A percentile compares a stretch with the other conserved stretches of the same genome.
These are phyloP conservation scores for Invenusta paracnida DNA, from an alignment of 2,888 invertebrate species.

Conservation along the genomic window DNA sequence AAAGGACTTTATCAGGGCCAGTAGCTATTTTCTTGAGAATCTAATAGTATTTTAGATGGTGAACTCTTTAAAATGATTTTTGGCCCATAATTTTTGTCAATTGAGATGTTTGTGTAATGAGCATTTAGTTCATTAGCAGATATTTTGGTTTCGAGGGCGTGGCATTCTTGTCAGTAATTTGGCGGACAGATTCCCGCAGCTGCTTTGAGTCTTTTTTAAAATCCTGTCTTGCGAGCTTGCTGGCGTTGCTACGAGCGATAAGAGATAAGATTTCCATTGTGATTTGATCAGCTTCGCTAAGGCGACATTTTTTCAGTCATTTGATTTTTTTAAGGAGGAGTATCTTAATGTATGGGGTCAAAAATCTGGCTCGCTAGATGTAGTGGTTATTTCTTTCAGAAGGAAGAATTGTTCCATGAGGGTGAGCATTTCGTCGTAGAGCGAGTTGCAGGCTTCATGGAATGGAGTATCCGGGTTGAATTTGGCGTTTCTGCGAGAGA, in stretches of 20 bases:
- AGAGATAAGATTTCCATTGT: not conserved
- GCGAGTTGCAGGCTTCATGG: not conserved
- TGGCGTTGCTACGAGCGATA: not conserved
- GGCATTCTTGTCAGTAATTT: not conserved
- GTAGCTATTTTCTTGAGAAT: not conserved
- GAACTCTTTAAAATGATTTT: not conserved
- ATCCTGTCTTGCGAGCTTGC: not conserved
- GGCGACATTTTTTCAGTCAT: not conserved
- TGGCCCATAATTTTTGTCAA: not conserved
- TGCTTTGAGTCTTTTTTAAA: not conserved
- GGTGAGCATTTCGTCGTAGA: not conserved
- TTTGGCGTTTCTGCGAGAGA: not conserved
- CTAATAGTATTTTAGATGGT: not conserved
- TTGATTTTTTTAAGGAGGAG: not conserved
- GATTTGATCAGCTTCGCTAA: not conserved
- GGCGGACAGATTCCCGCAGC: not conserved
- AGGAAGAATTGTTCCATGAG: not conserved
- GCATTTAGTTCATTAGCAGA: not conserved
- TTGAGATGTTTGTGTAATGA: not conserved
- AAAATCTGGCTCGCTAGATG: not conserved
- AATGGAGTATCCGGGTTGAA: constrained; percentile 2
- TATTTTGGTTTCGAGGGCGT: not conserved
- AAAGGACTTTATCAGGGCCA: no score
- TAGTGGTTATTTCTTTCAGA: no score
- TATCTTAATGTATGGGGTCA: not conserved